Base-by-base conservation (phyloP, 35 echinoderm and acorn worm species). In the Hemicentrotus pulcherrimus region DNA sequence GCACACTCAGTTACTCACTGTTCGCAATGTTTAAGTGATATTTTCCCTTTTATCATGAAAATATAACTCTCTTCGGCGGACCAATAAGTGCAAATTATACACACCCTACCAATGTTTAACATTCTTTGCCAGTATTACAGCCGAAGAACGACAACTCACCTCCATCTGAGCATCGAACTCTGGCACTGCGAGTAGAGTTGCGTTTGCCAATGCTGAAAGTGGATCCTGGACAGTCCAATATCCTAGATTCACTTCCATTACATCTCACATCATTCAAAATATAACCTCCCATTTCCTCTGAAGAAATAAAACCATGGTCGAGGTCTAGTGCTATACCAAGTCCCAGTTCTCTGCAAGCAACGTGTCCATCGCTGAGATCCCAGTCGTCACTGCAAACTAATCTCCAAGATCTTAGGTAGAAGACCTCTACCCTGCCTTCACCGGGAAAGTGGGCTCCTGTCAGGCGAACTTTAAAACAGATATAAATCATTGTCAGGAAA, bases 281-380 rank as follows among this genome's bases (percentile, higher is more conserved):
- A n/a, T 78, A n/a, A 78, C 19, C 24, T 22, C n/a, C 19, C 6
- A 22, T 78, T n/a, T 78, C 65, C 22, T n/a, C 19, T 78, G 22
- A 28, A 78, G 65, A 78, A n/a, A 78, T 78, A 8, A 28, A 24
- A n/a, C 19, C n/a, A 28, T n/a, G 22, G 24, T 78, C 65, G 28
- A 78, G 5, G 22, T 22, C 19, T 78, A 78, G 28, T 7, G 65
- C 65, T 78, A 4, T 78, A 28, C 65, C 65, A 78, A 78, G 65
- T 32, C 88, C 88, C 5, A 90, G 88, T 90, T 90, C 88, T 47
- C 88, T 85, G 60, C 95, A 95, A 52, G 45, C 31, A 31, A 95
- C 95, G 32, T 95, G 86, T 61, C 86, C 95, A 61, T 92, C 95
- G 48, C 58, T 45, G 3, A 95, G 48, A 91, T 95, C 95, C 86